Conservation (phyloP, 2,113 vertebrate species). For the Chitala chitala region DNA sequence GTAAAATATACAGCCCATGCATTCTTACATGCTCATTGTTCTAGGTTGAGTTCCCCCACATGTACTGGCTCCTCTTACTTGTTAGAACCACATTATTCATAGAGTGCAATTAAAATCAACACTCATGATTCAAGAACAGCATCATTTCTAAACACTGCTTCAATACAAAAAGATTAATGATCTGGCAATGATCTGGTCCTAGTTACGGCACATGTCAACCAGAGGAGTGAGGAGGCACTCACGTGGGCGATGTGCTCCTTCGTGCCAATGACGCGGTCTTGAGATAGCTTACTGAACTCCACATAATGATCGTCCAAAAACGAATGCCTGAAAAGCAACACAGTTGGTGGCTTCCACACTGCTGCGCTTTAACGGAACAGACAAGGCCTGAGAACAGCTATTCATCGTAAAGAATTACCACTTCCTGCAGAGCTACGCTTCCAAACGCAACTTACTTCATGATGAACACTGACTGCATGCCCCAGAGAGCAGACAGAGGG, state of each 20-base stretch:
- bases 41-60: too few species aligned
- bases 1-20: too few species aligned
- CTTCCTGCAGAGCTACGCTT: neutral
- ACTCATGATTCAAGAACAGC: neutral
- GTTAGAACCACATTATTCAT: too few species aligned
- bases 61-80: too few species aligned
- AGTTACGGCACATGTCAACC: too few species aligned
- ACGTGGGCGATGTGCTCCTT: constrained; percentile 94
- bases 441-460: constrained; percentile 80
- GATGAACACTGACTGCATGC: constrained; percentile 99
- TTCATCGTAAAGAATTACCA: neutral
- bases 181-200: too few species aligned
- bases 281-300: constrained; percentile 98
- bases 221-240: constrained; percentile 42
- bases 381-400: neutral
- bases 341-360: neutral
- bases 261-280: constrained; percentile 95
- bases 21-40: too few species aligned
- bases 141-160: too few species aligned
- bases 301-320: constrained; percentile 97
- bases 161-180: too few species aligned
- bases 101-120: too few species aligned
- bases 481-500: constrained; percentile 92
- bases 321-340: constrained; percentile 79
- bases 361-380: neutral